These are phyloP conservation scores for Mobula birostris DNA, from an alignment of 2,113 vertebrate species.

Conservation along the genomic window DNA sequence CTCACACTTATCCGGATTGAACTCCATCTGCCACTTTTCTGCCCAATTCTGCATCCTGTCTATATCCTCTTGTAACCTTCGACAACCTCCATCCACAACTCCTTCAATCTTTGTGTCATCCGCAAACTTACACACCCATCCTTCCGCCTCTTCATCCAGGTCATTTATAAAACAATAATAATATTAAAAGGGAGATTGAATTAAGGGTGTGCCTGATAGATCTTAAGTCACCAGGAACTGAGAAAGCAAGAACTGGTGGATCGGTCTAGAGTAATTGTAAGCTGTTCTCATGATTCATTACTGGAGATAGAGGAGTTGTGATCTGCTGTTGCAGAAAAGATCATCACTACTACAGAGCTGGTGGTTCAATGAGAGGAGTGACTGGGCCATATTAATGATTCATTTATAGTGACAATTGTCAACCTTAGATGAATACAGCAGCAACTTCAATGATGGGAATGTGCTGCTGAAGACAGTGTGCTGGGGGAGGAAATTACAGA, in stretches of 20 bases:
- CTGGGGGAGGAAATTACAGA: background rate
- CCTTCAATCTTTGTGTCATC: no score
- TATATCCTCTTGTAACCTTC: no score
- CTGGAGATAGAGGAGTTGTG: background rate
- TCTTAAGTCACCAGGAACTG: background rate
- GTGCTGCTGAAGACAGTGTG: background rate
- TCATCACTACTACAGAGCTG: background rate
- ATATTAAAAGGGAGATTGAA: background rate
- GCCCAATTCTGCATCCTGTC: no score
- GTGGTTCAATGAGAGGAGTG: background rate
- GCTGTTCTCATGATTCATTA: background rate
- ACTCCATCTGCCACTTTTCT: no score
- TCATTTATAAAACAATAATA: background rate
- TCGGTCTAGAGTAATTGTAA: background rate
- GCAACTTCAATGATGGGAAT: background rate
- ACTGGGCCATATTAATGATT: background rate
- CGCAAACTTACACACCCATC: no score
- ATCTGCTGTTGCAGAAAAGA: background rate
- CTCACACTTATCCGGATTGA: no score
- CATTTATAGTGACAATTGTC: constrained; percentile 3
- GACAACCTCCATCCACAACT: no score
- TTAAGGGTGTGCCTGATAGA: no score
- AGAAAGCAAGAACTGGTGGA: background rate
- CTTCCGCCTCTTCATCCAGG: no score
- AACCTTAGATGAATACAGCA: background rate